Base-by-base conservation (phyloP, 2,113 vertebrate species). In the Cygnus atratus region DNA sequence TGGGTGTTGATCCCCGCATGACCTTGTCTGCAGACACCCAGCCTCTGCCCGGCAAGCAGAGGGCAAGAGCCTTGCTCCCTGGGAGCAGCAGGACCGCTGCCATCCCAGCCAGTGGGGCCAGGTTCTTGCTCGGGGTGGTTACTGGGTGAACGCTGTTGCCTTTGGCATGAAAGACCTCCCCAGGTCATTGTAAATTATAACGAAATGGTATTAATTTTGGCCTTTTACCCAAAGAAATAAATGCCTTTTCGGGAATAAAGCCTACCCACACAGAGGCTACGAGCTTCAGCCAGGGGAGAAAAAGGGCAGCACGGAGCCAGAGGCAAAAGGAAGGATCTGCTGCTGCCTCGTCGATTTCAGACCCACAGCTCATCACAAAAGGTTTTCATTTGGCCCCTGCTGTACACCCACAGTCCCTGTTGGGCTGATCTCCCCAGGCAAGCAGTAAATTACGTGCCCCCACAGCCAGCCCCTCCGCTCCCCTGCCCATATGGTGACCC, bases 171-270 rank as follows among this genome's bases (percentile, higher is more conserved):
- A 1, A 87, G 78, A 67, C 25, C 54, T 88, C 90, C 46, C 87
- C 50, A 22, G 76, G 74, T 39, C 67, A 37, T 87, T 10, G 28
- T 92, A 96, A 96, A 96, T 94, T 93, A 70, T 82, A 89, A 79
- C 7, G 87, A 93, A 91, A 78, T 9, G 3, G 19, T 79, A 92
- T 94, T 88, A 95, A 94, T 85, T 82, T 96, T 95, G 88, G 93
- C 80, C 31, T 90, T 95, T 62, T 92, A 94, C 93, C 88, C 84
- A 73, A 73, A 82, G 66, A 96, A 94, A 96, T 93, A 92, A 80
- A 92, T 84, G 28, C 24, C 29, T 75, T 11, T 8, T 92, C 0
- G 3, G 50, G 70, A 67, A 61, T 59, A 37, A 57, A 92, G 46
- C 72, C 65, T 96, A 15, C 62, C 39, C 66, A 66, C 83, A 50